phyloP scores from a whole-genome alignment of 2,113 vertebrate species.

The Acinonyx jubatus region DNA sequence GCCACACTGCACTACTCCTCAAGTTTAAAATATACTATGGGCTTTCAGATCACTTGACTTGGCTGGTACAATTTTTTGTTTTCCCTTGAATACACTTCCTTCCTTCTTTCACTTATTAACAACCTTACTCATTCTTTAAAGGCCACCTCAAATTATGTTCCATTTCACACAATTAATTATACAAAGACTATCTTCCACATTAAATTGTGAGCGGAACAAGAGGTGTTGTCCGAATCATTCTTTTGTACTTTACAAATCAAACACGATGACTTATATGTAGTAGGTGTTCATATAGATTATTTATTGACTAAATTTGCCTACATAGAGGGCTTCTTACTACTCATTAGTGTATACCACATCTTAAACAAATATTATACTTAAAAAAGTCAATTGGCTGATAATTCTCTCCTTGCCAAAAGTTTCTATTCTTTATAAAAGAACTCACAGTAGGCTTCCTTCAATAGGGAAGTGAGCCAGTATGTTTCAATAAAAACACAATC shows the following conservation, averaged over 20 bases:
- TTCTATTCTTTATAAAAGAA: constrained; percentile 53
- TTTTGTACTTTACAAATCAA: background rate
- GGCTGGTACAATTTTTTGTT: background rate
- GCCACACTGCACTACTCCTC: background rate
- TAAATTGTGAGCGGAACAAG: constrained; percentile 15
- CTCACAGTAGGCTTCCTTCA: constrained; percentile 32
- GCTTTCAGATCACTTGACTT: background rate
- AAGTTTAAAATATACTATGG: background rate
- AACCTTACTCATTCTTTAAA: background rate
- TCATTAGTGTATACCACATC: background rate
- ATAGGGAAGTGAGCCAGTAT: constrained; percentile 41
- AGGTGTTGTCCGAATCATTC: background rate
- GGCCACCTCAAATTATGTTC: background rate
- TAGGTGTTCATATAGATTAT: background rate
- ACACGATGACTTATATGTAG: background rate
- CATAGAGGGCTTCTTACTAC: background rate
- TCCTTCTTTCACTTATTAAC: background rate
- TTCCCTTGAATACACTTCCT: background rate
- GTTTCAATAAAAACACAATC: constrained; percentile 62
- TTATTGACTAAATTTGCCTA: constrained; percentile 41
- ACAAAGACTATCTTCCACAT: background rate
- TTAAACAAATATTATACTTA: constrained; percentile 33
- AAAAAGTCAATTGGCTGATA: constrained; percentile 29
- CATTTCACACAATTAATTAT: background rate
- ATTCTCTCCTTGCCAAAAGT: constrained; percentile 49